Percentiles rank a stretch among this genome's conserved stretches.
These are phyloP conservation scores for Lutjanus campechanus DNA, from an alignment of 2,797 vertebrate genomes.

Conservation along the genomic window DNA sequence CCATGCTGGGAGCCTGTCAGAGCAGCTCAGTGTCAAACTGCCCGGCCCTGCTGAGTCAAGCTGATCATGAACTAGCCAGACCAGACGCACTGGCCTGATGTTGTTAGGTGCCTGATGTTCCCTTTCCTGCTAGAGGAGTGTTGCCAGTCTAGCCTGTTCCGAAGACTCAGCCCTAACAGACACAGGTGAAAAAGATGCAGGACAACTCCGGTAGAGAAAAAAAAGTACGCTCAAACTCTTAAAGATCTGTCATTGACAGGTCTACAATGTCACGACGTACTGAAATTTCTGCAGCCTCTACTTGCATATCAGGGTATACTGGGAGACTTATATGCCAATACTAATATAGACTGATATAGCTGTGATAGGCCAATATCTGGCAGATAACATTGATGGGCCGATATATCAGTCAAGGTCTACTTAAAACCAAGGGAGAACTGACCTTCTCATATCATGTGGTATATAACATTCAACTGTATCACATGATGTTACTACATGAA, in stretches of 20 bases:
- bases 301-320: too few species aligned
- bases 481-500: neutral
- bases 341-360: too few species aligned
- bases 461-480: neutral
- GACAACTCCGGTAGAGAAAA: neutral
- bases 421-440: neutral
- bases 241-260: too few species aligned
- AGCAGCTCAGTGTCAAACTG: constrained; percentile 70
- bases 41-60: constrained; percentile 65
- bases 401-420: too few species aligned
- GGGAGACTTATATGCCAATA: too few species aligned
- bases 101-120: constrained; percentile 29
- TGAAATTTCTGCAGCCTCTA: too few species aligned
- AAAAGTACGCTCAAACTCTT: too few species aligned
- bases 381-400: too few species aligned
- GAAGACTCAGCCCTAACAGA: neutral
- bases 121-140: constrained; percentile 29
- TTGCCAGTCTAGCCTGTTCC: constrained; percentile 37
- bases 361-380: too few species aligned
- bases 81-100: constrained; percentile 53
- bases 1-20: constrained; percentile 74
- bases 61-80: constrained; percentile 66
- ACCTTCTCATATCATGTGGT: neutral
- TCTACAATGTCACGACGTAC: too few species aligned
- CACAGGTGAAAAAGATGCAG: neutral